Base-by-base conservation (phyloP, 2,797 vertebrate genomes). In the Pangasius macronema region DNA sequence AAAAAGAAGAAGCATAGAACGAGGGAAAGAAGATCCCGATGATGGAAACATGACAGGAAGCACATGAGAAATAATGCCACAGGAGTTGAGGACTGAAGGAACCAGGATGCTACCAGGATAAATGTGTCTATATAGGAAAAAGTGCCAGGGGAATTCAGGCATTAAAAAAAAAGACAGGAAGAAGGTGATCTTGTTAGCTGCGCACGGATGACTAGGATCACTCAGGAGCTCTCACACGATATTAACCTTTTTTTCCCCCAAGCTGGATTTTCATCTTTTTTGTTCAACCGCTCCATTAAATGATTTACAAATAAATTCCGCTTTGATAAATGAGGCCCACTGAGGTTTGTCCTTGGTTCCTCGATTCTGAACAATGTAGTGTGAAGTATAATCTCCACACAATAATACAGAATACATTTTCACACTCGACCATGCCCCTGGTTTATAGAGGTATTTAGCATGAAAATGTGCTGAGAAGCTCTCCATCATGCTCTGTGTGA, bases 141-240 rank as follows among this genome's bases (percentile, higher is more conserved):
- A 75, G 72, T 30, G 68, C 3, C 88, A 84, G 81, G 22, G 73
- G 81, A 83, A 68, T 59, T 36, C 83, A 79, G 59, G 59, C 59
- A 86, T 91, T 85, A 87, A 86, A 87, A 89, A 89, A 39, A 87
- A 85, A 72, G 76, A 36, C 84, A 84, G 4, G 68, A 13, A 63
- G 57, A 61, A 59, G 68, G 33, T 87, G 67, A 86, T 85, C 63
- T 67, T 33, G 39, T n/a, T 67, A 67, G 10, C 7, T 51, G 49
- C 16, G 16, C 49, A 20, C 68, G 46, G 24, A 42, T 59, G 55
- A 84, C 18, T 53, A 70, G 18, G 2, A 10, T 53, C n/a, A 36
- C 33, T 30, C 46, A 22, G 18, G 33, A 39, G 8, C 36, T 36
- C 53, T 55, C 30, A 2, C 51, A 57, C 0, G 3, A 55, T 36